These are phyloP conservation scores for Canis aureus DNA, from an alignment of 2,113 vertebrate genomes.

Conservation along the genomic window DNA sequence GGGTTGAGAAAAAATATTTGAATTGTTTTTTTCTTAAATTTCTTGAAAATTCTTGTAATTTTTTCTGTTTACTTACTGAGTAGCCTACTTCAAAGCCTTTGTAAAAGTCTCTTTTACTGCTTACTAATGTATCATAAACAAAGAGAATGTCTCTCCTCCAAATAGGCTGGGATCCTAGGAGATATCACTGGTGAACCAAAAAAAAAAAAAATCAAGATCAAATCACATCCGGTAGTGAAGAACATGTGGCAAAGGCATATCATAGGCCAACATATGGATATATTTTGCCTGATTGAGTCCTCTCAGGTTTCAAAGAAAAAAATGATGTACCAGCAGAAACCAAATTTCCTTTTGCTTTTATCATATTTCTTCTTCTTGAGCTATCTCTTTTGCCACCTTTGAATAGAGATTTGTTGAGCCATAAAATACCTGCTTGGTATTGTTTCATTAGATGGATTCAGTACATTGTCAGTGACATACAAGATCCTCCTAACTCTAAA, in stretches of 20 bases:
- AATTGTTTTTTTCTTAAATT: constrained; percentile 54
- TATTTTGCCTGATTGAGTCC: background rate
- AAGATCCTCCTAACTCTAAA: background rate
- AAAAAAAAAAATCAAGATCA: constrained; percentile 31
- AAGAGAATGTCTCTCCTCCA: constrained; percentile 18
- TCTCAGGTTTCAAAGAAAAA: constrained; percentile 42
- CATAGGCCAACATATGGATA: background rate
- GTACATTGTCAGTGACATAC: background rate
- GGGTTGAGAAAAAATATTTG: constrained; percentile 16
- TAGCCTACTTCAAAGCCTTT: background rate
- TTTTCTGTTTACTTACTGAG: constrained; percentile 28
- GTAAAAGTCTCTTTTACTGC: constrained; percentile 45
- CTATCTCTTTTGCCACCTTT: background rate
- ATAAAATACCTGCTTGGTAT: background rate
- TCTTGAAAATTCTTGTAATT: background rate
- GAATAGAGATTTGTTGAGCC: background rate
- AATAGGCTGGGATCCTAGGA: background rate
- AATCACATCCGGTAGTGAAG: background rate
- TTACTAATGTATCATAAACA: constrained; percentile 48
- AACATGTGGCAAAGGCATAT: background rate
- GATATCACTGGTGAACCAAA: background rate
- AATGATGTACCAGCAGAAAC: background rate
- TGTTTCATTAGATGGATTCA: background rate
- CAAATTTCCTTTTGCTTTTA: background rate
- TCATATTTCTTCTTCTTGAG: background rate